Percentiles rank a stretch among this genome's conserved stretches.
These are phyloP conservation scores for Tragelaphus strepsiceros DNA, from an alignment of 2,113 vertebrate species.

Conservation along the genomic window DNA sequence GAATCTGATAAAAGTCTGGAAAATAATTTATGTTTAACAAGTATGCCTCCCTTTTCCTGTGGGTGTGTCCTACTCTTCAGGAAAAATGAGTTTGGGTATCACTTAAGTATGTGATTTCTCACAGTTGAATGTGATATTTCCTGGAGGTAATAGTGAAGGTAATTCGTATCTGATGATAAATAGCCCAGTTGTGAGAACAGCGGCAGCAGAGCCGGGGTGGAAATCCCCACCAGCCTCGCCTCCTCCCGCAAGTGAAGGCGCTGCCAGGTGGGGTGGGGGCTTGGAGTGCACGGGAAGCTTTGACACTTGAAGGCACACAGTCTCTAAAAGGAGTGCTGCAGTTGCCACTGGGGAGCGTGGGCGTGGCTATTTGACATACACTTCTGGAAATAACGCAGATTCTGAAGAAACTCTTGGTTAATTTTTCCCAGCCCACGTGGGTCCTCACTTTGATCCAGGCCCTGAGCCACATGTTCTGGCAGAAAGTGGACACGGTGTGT, in stretches of 20 bases:
- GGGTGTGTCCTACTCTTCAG: neutral
- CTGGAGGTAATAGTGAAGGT: neutral
- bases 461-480: neutral
- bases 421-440: too few species aligned
- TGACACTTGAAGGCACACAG: fast-evolving
- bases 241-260: fast-evolving
- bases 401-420: neutral
- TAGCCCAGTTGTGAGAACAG: fast-evolving
- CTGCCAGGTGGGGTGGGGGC: neutral
- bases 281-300: too few species aligned
- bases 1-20: neutral
- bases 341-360: fast-evolving
- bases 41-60: neutral
- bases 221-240: fast-evolving
- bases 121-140: neutral
- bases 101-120: neutral
- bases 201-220: fast-evolving
- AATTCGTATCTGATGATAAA: fast-evolving
- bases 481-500: neutral
- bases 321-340: neutral
- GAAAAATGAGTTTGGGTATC: neutral
- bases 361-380: fast-evolving
- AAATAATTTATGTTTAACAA: neutral
- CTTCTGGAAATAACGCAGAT: too few species aligned
- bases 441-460: neutral